Base-by-base conservation (phyloP, 2,888 invertebrate genomes). In the Sarcophaga rosellei region DNA sequence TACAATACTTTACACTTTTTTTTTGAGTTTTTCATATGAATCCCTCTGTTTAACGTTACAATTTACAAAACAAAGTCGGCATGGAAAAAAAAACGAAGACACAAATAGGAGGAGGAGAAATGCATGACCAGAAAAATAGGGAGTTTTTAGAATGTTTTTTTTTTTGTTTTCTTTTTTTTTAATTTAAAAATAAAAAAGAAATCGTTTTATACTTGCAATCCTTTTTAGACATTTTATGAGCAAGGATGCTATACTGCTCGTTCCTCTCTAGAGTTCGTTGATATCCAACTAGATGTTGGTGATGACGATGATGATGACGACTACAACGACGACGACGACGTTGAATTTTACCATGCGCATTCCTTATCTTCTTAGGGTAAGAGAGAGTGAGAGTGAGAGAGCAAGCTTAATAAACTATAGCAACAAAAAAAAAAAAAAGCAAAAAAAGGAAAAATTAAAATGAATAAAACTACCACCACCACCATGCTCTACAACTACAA, bases 301-400 rank as follows among this genome's bases (percentile, higher is more conserved):
- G 35, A 35, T 35, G 35, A 35, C 35, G 35, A 35, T 4, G 2
- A 25, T 4, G 2, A 23, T 25, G 25, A 25, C 10, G 35, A 35
- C 10, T 8, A 35, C 35, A 6, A 35, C 2, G 0, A 35, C 35
- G 6, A 25, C 35, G 35, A 10, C 10, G 8, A 35, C 21, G 35
- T 21, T 21, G 61, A 20, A 78, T 83, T 62, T 80, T 35, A 21
- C n/a, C 84, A 80, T 84, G 84, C 84, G 84, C 84, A 84, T 75
- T 66, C 10, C 53, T 80, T 84, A 47, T 74, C 35, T 79, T 47
- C 35, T 5, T 53, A 17, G 53, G 53, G 53, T 53, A 53, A 53
- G 53, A 53, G 53, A 15, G 63, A 74, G 75, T 69, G 57, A 84
- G 84, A 84, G 84, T 75, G 74, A 84, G 81, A 77, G 81, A 82